These are phyloP conservation scores for Neelides sp. DNA, from an alignment of 1,140 invertebrate species.

Conservation along the genomic window DNA sequence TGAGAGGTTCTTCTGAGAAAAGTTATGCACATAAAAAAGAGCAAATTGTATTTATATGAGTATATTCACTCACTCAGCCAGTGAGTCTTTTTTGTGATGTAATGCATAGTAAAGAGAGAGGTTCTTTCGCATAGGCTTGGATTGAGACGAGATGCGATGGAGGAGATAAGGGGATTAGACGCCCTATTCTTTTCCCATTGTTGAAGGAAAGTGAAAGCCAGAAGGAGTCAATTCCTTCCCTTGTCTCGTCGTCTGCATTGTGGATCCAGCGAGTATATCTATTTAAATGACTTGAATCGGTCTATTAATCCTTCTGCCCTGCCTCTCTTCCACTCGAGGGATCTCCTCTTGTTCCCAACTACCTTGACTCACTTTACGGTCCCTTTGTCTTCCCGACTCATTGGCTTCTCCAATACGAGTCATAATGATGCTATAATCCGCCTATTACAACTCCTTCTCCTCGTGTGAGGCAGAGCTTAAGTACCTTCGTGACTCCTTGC, in stretches of 20 bases:
- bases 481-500: too few relatives aligned
- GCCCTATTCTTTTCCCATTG: constrained; percentile 1
- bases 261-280: too few relatives aligned
- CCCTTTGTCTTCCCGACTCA: constrained; percentile 7
- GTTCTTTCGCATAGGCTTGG: too few relatives aligned
- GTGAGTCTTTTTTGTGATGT: too few relatives aligned
- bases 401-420: constrained; percentile 2
- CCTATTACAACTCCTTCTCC: neutral
- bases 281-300: constrained; percentile 12
- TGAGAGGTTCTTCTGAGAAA: too few relatives aligned
- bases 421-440: neutral
- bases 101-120: too few relatives aligned
- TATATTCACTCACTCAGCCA: too few relatives aligned
- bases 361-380: constrained; percentile 12
- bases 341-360: constrained; percentile 5
- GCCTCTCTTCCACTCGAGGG: constrained; percentile 1
- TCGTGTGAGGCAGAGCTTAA: neutral
- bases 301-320: constrained; percentile 13
- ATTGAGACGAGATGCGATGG: too few relatives aligned
- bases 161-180: constrained; percentile 12
- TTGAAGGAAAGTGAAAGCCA: constrained; percentile 1
- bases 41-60: too few relatives aligned
- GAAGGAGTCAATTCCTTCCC: neutral
- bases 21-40: too few relatives aligned
- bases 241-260: neutral